phyloP scores from a whole-genome alignment of 2,797 vertebrate genomes.

The Manis pentadactyla region DNA sequence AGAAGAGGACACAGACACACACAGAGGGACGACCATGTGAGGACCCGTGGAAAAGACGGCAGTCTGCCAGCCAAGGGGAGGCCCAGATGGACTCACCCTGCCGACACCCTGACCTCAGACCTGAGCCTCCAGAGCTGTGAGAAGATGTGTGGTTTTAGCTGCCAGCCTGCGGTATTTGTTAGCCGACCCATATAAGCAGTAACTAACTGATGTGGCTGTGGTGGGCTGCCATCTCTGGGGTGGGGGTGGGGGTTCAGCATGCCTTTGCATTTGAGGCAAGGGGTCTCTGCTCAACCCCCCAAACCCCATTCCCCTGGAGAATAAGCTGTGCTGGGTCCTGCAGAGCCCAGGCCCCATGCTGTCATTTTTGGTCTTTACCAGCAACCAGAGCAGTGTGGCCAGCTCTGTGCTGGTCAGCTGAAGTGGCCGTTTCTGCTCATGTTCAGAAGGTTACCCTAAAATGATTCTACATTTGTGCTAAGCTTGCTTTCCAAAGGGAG shows the following conservation, averaged over 20 bases:
- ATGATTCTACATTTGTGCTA: neutral
- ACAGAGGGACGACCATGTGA: fast-evolving
- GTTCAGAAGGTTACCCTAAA: neutral
- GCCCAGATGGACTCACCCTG: neutral
- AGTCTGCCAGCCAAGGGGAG: neutral
- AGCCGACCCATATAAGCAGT: too few species aligned
- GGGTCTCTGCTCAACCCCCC: neutral
- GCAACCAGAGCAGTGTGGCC: too few species aligned
- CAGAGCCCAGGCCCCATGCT: too few species aligned
- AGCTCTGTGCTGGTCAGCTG: neutral
- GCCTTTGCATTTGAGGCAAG: fast-evolving
- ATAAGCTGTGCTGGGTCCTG: too few species aligned
- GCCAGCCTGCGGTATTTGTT: fast-evolving
- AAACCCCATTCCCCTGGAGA: neutral
- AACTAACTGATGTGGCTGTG: too few species aligned
- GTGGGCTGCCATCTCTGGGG: neutral
- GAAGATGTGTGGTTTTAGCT: too few species aligned
- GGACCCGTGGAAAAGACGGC: too few species aligned
- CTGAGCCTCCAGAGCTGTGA: neutral
- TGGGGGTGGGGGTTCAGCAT: fast-evolving
- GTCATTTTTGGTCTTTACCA: neutral
- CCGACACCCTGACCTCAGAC: neutral
- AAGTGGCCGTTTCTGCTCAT: neutral
- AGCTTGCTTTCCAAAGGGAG: neutral
- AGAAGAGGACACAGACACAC: neutral